phyloP scores from a whole-genome alignment of 2,888 invertebrate genomes.

The Muscina levida region DNA sequence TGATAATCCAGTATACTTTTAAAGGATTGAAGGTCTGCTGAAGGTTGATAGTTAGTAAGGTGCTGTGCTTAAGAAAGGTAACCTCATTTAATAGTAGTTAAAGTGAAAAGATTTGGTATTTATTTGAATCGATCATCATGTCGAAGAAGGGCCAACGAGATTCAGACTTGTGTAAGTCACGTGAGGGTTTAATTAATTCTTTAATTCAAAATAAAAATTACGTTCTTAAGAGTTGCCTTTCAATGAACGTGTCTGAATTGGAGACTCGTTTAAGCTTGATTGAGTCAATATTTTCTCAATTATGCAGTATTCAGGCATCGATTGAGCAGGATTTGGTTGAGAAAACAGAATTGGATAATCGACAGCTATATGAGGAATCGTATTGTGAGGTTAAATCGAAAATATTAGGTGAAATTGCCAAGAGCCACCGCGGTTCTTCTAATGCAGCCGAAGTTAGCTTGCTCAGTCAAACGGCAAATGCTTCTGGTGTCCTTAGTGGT shows the following conservation, averaged over 20 bases:
- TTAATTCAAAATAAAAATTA: not conserved
- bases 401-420: not conserved
- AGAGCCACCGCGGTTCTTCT: not conserved
- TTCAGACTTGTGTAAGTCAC: not conserved
- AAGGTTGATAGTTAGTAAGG: too few relatives aligned
- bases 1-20: too few relatives aligned
- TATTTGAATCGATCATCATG: not conserved
- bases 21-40: too few relatives aligned
- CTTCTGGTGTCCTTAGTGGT: not conserved
- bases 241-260: not conserved
- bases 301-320: not conserved
- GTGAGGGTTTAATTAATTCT: conserved; percentile 4
- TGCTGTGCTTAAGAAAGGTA: too few relatives aligned
- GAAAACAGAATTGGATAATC: not conserved
- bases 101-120: too few relatives aligned
- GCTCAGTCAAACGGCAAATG: not conserved
- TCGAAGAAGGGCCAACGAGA: conserved; percentile 5
- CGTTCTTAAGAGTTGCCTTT: not conserved
- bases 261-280: not conserved
- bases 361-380: not conserved
- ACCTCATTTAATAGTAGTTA: too few relatives aligned
- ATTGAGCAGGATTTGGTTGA: not conserved
- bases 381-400: not conserved
- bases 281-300: not conserved
- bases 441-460: not conserved